Evolutionary conservation across 2,797 vertebrate genomes (phyloP), one percentile per base, ranked within the genome.

Genomic region (Dallia pectoralis): DNA sequence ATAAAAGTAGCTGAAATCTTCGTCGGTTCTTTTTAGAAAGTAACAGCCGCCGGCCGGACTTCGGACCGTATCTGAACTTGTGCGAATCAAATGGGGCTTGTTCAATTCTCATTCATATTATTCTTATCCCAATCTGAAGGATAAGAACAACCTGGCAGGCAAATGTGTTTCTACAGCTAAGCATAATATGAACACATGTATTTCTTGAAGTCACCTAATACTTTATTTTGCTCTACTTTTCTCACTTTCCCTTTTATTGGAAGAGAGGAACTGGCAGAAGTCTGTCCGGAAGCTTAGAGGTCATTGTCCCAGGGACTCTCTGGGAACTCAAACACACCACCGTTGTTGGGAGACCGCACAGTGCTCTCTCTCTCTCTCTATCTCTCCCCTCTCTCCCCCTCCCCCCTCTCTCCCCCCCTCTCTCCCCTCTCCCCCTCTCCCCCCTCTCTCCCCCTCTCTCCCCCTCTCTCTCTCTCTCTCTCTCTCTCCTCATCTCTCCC

Each of bases 271-370:
- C 30, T 75, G 69, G 83, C 84, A 47, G 14, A 74, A 74, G 69
- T 86, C 75, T 49, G 64, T 80, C 78, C 82, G 77, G 87, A 88
- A 85, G 83, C 85, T 80, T 69, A 25, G 78, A 73, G 81, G 82
- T 86, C 85, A 36, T 70, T 71, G 64, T 91, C 89, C 86, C 70
- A 63, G 77, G 83, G 85, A 88, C 82, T 79, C 87, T 87, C 83
- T 86, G 88, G 81, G 89, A 93, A 90, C 81, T 78, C 81, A 89
- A 90, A 89, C 90, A 87, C 82, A 74, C 86, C 68, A 78, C 88
- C 70, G 83, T 82, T 84, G 77, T 85, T 91, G 91, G 89, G 88
- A 86, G 78, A 81, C 77, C 59, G 71, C 73, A 86, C 69, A 25
- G 40, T 12, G 12, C 40, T 44, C 53, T 3, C 53, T 56, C 11